phyloP scores from a whole-genome alignment of 2,888 invertebrate species.

The Acanthosepion esculentum region DNA sequence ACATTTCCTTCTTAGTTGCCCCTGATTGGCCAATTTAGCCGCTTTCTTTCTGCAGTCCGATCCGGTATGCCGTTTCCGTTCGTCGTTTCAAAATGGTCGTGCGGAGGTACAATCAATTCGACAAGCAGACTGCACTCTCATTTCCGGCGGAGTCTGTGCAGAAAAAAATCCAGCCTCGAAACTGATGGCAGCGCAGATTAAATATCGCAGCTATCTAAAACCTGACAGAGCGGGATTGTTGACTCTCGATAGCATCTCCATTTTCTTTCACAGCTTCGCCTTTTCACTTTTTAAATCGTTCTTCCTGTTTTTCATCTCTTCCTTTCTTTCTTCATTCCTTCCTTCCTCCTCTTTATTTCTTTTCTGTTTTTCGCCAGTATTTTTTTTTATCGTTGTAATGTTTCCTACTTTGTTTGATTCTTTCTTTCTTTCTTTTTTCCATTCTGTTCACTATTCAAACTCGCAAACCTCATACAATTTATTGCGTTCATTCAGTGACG shows the following conservation, averaged over 20 bases:
- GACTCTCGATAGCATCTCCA: slow-evolving; percentile 33
- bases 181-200: slow-evolving; percentile 21
- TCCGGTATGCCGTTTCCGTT: slow-evolving; percentile 12
- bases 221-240: slow-evolving; percentile 22
- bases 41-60: slow-evolving; percentile 33
- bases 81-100: not conserved
- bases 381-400: not conserved
- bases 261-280: not conserved
- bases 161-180: not conserved
- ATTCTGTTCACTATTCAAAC: not conserved
- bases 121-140: slow-evolving; percentile 33
- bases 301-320: not conserved
- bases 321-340: not conserved
- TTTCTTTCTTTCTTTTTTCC: not conserved
- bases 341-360: not conserved
- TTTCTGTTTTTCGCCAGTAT: not conserved
- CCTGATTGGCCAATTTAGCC: slow-evolving; percentile 15
- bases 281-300: not conserved
- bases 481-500: too few relatives aligned
- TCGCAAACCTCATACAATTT: too few relatives aligned
- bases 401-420: not conserved
- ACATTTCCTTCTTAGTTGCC: not conserved
- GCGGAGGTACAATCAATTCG: slow-evolving; percentile 33
- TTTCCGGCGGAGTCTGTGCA: not conserved
- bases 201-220: slow-evolving; percentile 8